A percentile compares a stretch with the other conserved stretches of the same genome.
phyloP scores from a whole-genome alignment of 2,113 vertebrate species.

The Ariopsis seemanni region DNA sequence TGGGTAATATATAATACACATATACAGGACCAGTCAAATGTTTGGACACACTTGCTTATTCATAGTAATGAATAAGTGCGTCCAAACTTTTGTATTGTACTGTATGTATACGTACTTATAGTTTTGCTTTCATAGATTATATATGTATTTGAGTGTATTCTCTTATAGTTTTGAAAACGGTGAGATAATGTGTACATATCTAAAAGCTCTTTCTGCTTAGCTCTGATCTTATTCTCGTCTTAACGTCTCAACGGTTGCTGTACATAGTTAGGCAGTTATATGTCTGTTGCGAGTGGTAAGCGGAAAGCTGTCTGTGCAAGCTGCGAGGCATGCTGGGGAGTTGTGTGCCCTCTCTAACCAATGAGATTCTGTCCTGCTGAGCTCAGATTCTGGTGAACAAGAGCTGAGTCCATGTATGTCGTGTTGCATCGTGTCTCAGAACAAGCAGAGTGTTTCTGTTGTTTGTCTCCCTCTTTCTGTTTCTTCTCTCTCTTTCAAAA shows the following conservation, averaged over 20 bases:
- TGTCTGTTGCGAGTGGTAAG: conserved; percentile 32
- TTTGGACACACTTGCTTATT: no score
- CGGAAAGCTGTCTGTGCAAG: conserved; percentile 36
- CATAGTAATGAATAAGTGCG: no score
- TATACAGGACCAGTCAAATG: background rate
- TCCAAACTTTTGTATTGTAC: no score
- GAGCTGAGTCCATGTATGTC: conserved; percentile 50
- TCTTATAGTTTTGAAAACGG: background rate
- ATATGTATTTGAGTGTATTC: background rate
- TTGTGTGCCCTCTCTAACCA: conserved; percentile 14
- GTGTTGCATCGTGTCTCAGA: conserved; percentile 24
- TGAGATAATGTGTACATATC: background rate
- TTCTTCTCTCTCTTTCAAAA: conserved; percentile 54
- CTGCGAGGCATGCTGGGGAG: conserved; percentile 40
- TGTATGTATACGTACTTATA: background rate
- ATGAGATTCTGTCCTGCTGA: conserved; percentile 42
- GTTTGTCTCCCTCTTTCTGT: conserved; percentile 45
- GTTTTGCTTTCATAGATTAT: background rate
- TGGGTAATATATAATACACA: background rate
- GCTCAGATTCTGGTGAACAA: conserved; percentile 33
- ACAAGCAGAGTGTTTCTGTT: conserved; percentile 30
- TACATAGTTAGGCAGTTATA: conserved; percentile 26
- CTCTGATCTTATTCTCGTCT: conserved; percentile 8
- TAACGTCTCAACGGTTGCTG: background rate
- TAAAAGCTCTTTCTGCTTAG: conserved; percentile 2